Evolutionary conservation across 1,140 invertebrate genomes (phyloP).

Genomic region (Cotesia vestalis): DNA sequence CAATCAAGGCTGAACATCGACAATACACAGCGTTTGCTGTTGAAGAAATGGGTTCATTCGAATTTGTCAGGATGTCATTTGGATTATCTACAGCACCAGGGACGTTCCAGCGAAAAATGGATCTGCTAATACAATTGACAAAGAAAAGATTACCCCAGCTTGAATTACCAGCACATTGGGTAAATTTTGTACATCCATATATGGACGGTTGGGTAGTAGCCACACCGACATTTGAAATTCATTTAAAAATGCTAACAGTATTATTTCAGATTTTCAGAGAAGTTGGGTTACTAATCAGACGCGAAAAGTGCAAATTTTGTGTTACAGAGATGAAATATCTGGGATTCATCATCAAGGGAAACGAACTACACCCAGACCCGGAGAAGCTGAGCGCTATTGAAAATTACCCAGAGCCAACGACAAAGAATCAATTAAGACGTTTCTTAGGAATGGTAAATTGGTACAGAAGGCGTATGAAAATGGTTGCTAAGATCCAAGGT

Average conservation of each 20-base stretch:
- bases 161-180: too few species aligned
- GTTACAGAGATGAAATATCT: too few species aligned
- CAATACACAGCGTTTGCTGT: background rate
- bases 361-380: background rate
- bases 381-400: background rate
- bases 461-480: background rate
- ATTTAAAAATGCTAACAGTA: too few species aligned
- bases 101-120: background rate
- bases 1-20: background rate
- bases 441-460: background rate
- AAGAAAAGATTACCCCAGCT: too few species aligned
- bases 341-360: background rate
- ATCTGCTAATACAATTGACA: too few species aligned
- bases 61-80: background rate
- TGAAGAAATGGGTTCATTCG: constrained; percentile 1
- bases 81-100: constrained; percentile 8
- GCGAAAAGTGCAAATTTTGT: too few species aligned
- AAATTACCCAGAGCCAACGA: background rate
- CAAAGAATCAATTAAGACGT: background rate
- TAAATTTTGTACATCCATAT: too few species aligned
- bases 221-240: too few species aligned
- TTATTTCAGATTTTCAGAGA: too few species aligned
- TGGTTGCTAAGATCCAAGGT: too few species aligned
- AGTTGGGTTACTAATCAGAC: too few species aligned
- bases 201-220: too few species aligned